A percentile compares a stretch with the other conserved stretches of the same genome.
Conservation (phyloP, 2,113 vertebrate species). For the Trachemys scripta region DNA sequence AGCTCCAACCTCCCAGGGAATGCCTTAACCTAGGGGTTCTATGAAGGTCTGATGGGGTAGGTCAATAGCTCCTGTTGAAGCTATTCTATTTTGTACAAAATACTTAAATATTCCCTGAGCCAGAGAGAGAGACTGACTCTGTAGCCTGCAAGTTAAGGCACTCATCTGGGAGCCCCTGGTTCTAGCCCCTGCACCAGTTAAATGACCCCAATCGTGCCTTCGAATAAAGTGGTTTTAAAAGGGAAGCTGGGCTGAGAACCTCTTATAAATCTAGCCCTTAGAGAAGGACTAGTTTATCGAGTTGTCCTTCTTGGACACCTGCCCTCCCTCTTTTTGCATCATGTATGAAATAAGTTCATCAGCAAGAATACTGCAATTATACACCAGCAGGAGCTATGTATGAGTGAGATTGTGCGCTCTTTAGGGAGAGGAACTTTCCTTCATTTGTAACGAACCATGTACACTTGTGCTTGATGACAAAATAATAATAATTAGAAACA, state of each 20-base stretch:
- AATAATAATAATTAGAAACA: background rate
- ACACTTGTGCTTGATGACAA: background rate
- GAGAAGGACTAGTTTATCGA: background rate
- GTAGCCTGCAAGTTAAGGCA: too few relatives aligned
- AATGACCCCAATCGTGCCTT: background rate
- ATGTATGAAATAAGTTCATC: too few relatives aligned
- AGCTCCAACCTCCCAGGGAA: too few relatives aligned
- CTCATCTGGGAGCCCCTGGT: background rate
- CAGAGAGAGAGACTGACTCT: background rate
- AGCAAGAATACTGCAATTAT: background rate
- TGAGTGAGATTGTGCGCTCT: too few relatives aligned
- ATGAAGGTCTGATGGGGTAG: too few relatives aligned
- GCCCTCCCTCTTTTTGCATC: background rate
- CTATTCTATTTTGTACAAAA: background rate
- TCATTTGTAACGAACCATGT: background rate
- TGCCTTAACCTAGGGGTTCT: too few relatives aligned
- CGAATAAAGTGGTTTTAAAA: background rate
- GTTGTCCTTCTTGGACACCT: background rate
- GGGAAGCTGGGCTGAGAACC: background rate
- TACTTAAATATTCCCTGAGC: background rate
- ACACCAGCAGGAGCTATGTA: background rate
- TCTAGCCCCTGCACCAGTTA: background rate
- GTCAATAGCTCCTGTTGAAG: too few relatives aligned
- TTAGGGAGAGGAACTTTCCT: background rate
- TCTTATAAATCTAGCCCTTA: background rate